phyloP scores from a whole-genome alignment of 1,140 invertebrate genomes.

The Drosophila tani region DNA sequence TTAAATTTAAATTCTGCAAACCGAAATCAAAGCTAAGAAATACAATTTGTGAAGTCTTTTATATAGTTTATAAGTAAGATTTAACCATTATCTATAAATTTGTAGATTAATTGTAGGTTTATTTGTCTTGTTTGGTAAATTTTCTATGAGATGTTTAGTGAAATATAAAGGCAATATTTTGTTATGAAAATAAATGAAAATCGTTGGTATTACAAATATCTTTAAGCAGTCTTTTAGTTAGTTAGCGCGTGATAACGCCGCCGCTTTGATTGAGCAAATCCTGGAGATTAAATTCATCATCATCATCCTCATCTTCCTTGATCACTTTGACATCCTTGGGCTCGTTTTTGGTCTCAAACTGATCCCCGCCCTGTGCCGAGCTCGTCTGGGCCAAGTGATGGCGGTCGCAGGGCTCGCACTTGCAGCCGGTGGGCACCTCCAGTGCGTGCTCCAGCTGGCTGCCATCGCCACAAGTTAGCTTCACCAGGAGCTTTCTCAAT shows the following conservation, averaged over 20 bases:
- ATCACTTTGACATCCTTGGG: background rate
- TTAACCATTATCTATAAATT: no score
- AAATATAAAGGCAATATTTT: background rate
- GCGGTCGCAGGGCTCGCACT: background rate
- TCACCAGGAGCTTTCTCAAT: background rate
- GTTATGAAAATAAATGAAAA: background rate
- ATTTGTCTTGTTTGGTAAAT: background rate
- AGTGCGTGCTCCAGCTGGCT: background rate
- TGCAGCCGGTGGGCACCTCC: conserved; percentile 10
- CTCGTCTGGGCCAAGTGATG: background rate
- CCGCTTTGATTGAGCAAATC: conserved; percentile 1
- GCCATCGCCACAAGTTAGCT: conserved; percentile 7
- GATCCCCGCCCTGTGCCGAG: background rate
- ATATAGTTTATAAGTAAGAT: no score
- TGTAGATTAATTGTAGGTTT: background rate
- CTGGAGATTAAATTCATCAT: background rate
- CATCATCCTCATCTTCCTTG: background rate
- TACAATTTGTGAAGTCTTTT: no score
- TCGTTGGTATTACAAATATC: background rate
- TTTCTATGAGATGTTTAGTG: background rate
- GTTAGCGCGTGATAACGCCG: background rate
- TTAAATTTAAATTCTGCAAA: background rate
- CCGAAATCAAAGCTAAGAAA: no score
- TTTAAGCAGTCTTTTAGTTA: background rate
- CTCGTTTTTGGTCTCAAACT: background rate